Evolutionary conservation across 1,140 invertebrate genomes (phyloP), one percentile per base, ranked within the genome.

Genomic region (Ooceraea biroi): DNA sequence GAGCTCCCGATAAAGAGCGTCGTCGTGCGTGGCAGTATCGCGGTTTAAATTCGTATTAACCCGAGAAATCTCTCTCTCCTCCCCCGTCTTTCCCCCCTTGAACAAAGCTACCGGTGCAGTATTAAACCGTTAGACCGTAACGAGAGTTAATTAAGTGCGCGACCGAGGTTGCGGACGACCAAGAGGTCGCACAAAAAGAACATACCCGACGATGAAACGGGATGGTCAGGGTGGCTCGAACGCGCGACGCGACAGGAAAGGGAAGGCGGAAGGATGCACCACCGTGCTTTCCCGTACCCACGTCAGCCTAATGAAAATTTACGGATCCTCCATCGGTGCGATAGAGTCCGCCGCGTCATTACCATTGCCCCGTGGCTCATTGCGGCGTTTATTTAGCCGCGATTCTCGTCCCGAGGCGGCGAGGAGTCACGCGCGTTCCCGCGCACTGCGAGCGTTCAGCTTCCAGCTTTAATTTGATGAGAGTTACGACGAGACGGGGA

Each of bases 121-220:
- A 88, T 88, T 85, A 88, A 88, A 77, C 87, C 86, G 74, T 88
- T 88, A 88, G 86, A 88, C 86, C 86, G 86, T 88, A 88, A 88
- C 87, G 86, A 88, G 84, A 88, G 78, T 88, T 88, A 86, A 88
- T 88, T 88, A 88, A 88, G 86, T 88, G 87, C 74, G 55, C 73
- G 46, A 25, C 73, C 52, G 76, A 58, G 66, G 41, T 50, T 74
- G 74, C 55, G 63, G 55, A 46, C 83, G 76, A 84, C 73, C 78
- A 68, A 84, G 65, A 77, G 74, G 46, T 50, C 63, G n/a, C 63
- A 55, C 74, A 69, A 72, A 88, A 82, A 85, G 85, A 72, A 50
- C 50, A 41, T 25, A 52, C 46, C 27, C 55, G 17, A 46, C 41
- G 22, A 12, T 46, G 22, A 10, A 48, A 30, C 41, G 55, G 46